Percentiles rank a stretch among this genome's conserved stretches.
Conservation (phyloP, 2,888 invertebrate genomes). For the Eilema griseolum region DNA sequence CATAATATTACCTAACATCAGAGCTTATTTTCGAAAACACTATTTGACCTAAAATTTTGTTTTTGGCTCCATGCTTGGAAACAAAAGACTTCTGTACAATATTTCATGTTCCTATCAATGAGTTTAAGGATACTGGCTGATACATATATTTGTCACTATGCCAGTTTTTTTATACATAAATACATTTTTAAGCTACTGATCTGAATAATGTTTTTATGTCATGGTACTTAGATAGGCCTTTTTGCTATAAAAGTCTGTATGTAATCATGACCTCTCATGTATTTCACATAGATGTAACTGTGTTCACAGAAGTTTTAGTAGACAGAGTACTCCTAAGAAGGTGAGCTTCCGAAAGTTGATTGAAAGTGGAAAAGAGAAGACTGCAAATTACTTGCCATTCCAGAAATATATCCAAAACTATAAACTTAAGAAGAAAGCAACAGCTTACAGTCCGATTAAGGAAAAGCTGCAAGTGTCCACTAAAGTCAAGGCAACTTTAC, state of each 20-base stretch:
- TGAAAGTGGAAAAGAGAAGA: slow-evolving; percentile 80
- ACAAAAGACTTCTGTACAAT: too few species aligned
- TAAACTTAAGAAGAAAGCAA: slow-evolving; percentile 74
- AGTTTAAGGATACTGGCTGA: not conserved
- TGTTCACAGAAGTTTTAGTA: slow-evolving; percentile 69
- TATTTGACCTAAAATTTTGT: not conserved
- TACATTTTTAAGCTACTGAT: not conserved
- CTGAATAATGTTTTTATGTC: not conserved
- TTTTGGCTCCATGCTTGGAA: too few species aligned
- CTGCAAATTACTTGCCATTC: slow-evolving; percentile 89
- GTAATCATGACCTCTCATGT: not conserved
- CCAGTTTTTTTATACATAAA: not conserved
- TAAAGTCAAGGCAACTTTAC: slow-evolving; percentile 71
- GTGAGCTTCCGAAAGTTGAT: slow-evolving; percentile 81
- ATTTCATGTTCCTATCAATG: too few species aligned
- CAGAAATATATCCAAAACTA: slow-evolving; percentile 81
- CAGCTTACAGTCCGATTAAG: slow-evolving; percentile 76
- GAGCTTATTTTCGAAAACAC: not conserved
- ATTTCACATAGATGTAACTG: slow-evolving; percentile 34
- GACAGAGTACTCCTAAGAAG: slow-evolving; percentile 82
- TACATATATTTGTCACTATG: not conserved
- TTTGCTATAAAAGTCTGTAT: slow-evolving; percentile 10
- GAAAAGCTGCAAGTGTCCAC: slow-evolving; percentile 72
- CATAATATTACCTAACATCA: not conserved
- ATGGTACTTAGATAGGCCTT: slow-evolving; percentile 6